phyloP scores from a whole-genome alignment of 2,888 invertebrate species.

The Cyaniris semiargus region DNA sequence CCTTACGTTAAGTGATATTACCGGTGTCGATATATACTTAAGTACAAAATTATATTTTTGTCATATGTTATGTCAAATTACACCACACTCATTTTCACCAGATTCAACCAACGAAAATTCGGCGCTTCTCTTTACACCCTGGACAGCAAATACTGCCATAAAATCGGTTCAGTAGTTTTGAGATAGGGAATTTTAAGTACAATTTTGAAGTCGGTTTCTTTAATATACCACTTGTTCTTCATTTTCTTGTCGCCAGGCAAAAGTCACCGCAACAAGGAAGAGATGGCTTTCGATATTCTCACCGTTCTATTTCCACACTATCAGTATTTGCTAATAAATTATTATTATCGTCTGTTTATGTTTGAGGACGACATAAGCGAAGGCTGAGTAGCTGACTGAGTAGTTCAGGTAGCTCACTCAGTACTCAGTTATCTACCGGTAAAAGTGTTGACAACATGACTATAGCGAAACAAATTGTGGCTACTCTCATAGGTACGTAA shows the following conservation, averaged over 20 bases:
- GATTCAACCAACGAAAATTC: too few relatives aligned
- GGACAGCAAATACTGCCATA: too few relatives aligned
- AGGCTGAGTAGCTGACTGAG: neutral
- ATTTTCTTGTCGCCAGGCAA: neutral
- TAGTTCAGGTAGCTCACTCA: neutral
- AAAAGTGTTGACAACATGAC: conserved; percentile 12
- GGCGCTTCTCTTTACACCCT: too few relatives aligned
- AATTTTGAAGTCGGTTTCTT: too few relatives aligned
- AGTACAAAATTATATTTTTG: too few relatives aligned
- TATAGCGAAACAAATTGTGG: conserved; percentile 23
- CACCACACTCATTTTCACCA: too few relatives aligned
- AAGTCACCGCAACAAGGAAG: neutral
- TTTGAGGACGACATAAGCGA: conserved; percentile 11
- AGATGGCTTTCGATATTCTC: neutral
- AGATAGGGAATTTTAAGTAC: too few relatives aligned
- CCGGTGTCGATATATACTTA: too few relatives aligned
- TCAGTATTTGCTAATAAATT: conserved; percentile 21
- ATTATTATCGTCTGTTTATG: conserved; percentile 4
- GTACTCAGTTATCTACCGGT: neutral
- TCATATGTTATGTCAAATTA: too few relatives aligned
- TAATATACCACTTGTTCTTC: too few relatives aligned
- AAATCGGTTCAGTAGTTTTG: too few relatives aligned
- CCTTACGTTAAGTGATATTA: too few relatives aligned
- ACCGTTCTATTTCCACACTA: neutral
- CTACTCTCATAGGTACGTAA: conserved; percentile 26